Percentiles rank a stretch among this genome's conserved stretches.
Evolutionary conservation across 2,113 vertebrate species (phyloP).

Genomic region (Ciconia boyciana): DNA sequence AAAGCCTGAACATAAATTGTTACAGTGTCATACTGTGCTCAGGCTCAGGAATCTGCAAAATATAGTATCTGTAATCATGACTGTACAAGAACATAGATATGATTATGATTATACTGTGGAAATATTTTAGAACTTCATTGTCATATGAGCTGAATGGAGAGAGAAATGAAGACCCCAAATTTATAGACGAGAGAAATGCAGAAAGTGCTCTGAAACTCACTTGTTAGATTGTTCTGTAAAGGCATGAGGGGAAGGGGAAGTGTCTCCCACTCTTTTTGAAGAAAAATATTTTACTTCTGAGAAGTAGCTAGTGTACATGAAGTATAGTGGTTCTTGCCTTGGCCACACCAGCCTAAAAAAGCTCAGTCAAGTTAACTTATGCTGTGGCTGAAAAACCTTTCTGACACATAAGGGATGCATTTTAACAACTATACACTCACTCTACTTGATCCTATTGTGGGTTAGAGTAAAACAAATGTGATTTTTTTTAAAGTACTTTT

Average conservation of each 20-base stretch:
- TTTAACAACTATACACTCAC: not conserved
- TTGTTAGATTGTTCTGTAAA: not conserved
- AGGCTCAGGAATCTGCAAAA: not conserved
- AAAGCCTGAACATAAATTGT: not conserved
- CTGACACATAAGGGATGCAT: not conserved
- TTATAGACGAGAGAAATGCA: not conserved
- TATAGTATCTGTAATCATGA: not conserved
- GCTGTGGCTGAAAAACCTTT: not conserved
- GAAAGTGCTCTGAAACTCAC: not conserved
- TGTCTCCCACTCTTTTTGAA: not conserved
- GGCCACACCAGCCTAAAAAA: not conserved
- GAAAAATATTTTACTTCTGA: not conserved
- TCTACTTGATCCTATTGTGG: not conserved
- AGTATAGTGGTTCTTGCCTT: not conserved
- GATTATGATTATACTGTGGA: not conserved
- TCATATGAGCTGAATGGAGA: not conserved
- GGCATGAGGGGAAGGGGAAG: not conserved
- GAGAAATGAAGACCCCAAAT: not conserved
- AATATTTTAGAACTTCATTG: not conserved
- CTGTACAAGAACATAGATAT: not conserved
- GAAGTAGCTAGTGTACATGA: not conserved
- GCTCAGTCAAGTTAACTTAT: not conserved
- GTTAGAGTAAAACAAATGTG: not conserved
- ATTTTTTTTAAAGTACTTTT: not conserved
- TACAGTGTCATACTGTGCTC: not conserved